Evolutionary conservation across 2,797 vertebrate species (phyloP).

Genomic region (Labroides dimidiatus): DNA sequence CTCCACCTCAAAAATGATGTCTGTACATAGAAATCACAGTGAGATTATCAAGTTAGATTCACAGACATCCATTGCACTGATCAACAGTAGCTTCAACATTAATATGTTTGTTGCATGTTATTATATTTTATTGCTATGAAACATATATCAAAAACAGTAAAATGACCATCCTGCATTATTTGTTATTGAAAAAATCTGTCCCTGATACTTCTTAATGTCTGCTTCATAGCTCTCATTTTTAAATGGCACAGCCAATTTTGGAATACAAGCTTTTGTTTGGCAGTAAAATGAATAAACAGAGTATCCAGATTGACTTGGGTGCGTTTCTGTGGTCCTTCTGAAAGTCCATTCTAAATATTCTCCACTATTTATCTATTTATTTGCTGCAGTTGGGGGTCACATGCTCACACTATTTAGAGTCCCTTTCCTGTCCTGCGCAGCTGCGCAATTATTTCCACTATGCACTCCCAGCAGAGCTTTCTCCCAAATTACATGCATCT

Average conservation of each 20-base stretch:
- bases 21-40: too few species aligned
- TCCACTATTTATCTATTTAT: conserved; percentile 45
- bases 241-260: too few species aligned
- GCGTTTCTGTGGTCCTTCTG: background rate
- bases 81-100: background rate
- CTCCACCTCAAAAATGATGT: background rate
- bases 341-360: conserved; percentile 37
- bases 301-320: background rate
- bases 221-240: too few species aligned
- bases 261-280: background rate
- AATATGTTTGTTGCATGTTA: background rate
- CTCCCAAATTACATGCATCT: conserved; percentile 77
- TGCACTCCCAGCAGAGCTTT: conserved; percentile 61
- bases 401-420: conserved; percentile 46
- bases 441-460: conserved; percentile 77
- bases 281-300: background rate
- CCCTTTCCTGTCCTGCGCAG: conserved; percentile 68
- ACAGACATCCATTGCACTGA: background rate
- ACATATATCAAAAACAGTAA: too few species aligned
- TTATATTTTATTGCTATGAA: background rate
- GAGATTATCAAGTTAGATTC: too few species aligned
- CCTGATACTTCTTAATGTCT: too few species aligned
- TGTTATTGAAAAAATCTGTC: too few species aligned
- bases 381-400: conserved; percentile 48
- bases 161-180: background rate